phyloP scores from a whole-genome alignment of 2,888 invertebrate genomes.

The Seira musarum region DNA sequence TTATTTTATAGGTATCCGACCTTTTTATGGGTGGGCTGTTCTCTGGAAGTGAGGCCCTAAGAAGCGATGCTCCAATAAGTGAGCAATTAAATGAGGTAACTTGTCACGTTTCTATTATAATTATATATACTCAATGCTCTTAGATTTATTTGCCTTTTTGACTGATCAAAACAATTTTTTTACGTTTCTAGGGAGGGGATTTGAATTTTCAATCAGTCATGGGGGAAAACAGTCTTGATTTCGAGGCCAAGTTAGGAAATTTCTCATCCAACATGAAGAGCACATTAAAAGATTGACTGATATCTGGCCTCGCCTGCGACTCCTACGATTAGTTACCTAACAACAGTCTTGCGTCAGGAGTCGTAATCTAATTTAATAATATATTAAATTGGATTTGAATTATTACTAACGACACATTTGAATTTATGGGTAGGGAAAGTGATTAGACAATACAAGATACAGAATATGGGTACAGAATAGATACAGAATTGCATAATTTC shows the following conservation, averaged over 20 bases:
- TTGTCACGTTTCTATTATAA: neutral
- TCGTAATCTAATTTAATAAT: neutral
- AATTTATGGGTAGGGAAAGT: too few relatives aligned
- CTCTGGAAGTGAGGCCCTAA: conserved; percentile 31
- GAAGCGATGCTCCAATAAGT: too few relatives aligned
- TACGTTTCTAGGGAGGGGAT: conserved; percentile 54
- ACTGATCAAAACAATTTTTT: conserved; percentile 2
- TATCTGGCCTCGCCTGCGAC: neutral
- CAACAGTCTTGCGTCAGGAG: neutral
- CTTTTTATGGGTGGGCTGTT: conserved; percentile 52
- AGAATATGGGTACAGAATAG: too few relatives aligned
- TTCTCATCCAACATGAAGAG: conserved; percentile 26
- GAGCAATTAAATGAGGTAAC: conserved; percentile 43
- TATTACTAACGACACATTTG: too few relatives aligned
- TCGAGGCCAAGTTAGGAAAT: conserved; percentile 57
- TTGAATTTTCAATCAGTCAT: conserved; percentile 65
- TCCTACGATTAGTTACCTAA: too few relatives aligned
- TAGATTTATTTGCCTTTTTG: neutral
- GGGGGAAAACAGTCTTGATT: conserved; percentile 62
- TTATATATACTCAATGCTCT: too few relatives aligned
- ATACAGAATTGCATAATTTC: too few relatives aligned
- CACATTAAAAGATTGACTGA: conserved; percentile 19
- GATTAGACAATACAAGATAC: too few relatives aligned
- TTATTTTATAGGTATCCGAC: conserved; percentile 23
- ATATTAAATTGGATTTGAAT: too few relatives aligned